Conservation (phyloP, 35 echinoderm and acorn worm genomes). For the Heliocidaris erythrogramma region DNA sequence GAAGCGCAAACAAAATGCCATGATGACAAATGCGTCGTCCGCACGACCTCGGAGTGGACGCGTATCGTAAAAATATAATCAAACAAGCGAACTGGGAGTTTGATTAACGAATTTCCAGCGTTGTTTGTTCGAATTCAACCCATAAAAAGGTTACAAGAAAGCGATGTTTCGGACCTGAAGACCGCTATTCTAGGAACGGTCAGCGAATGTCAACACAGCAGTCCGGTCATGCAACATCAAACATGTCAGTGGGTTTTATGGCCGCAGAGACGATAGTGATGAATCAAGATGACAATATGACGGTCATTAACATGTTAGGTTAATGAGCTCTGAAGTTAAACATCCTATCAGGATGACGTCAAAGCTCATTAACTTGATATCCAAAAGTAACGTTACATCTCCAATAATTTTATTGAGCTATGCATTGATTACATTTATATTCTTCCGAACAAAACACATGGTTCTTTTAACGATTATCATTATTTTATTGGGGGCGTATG, state of each 20-base stretch:
- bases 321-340: not conserved
- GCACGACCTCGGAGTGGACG: not conserved
- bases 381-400: too few species aligned
- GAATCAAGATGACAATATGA: not conserved
- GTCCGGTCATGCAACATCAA: not conserved
- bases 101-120: not conserved
- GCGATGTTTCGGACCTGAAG: not conserved
- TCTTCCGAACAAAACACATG: too few species aligned
- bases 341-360: not conserved
- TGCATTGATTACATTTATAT: too few species aligned
- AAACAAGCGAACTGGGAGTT: not conserved
- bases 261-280: not conserved
- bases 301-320: not conserved
- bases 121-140: not conserved
- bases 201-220: not conserved
- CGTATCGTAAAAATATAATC: not conserved
- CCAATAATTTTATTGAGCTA: too few species aligned
- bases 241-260: not conserved
- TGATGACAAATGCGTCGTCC: slow-evolving; percentile 1
- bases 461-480: too few species aligned
- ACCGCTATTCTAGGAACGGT: not conserved
- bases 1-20: not conserved
- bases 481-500: too few species aligned
- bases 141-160: not conserved
- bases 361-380: not conserved